These are phyloP conservation scores for Percina caprodes DNA, from an alignment of 2,113 vertebrate species.

Conservation along the genomic window DNA sequence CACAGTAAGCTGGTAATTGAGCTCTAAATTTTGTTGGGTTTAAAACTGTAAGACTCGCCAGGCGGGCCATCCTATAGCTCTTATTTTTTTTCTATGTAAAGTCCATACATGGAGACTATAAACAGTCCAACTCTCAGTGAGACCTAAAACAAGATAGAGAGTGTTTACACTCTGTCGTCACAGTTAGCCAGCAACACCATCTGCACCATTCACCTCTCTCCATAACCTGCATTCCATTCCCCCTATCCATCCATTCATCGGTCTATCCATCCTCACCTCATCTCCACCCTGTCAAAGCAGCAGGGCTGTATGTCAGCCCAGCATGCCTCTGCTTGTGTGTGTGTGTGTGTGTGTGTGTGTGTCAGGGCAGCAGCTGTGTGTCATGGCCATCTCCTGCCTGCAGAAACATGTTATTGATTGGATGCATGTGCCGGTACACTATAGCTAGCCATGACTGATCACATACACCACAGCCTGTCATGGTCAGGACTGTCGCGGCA, in stretches of 20 bases:
- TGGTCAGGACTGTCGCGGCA: conserved; percentile 15
- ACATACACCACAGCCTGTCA: conserved; percentile 50
- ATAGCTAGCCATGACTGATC: conserved; percentile 69
- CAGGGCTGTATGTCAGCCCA: conserved; percentile 50
- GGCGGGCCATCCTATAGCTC: conserved; percentile 8
- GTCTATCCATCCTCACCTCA: conserved; percentile 70
- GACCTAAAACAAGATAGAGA: conserved; percentile 31
- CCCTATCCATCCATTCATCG: conserved; percentile 40
- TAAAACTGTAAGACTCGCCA: conserved; percentile 33
- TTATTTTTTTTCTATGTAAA: no score
- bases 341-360: not conserved
- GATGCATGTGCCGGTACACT: conserved; percentile 54
- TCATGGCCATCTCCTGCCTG: conserved; percentile 64
- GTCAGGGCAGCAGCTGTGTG: conserved; percentile 61
- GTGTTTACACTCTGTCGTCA: conserved; percentile 40
- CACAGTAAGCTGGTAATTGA: conserved; percentile 51
- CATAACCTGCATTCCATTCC: conserved; percentile 65
- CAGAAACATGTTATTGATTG: conserved; percentile 79
- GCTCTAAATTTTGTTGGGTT: conserved; percentile 51
- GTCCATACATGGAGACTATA: conserved; percentile 60
- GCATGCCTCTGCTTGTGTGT: conserved; percentile 32
- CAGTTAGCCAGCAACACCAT: conserved; percentile 55
- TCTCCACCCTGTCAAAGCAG: conserved; percentile 73
- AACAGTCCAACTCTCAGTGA: conserved; percentile 40
- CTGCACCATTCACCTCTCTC: conserved; percentile 64